Conservation (phyloP, 2,888 invertebrate species). For the Pyrrhosoma nymphula region DNA sequence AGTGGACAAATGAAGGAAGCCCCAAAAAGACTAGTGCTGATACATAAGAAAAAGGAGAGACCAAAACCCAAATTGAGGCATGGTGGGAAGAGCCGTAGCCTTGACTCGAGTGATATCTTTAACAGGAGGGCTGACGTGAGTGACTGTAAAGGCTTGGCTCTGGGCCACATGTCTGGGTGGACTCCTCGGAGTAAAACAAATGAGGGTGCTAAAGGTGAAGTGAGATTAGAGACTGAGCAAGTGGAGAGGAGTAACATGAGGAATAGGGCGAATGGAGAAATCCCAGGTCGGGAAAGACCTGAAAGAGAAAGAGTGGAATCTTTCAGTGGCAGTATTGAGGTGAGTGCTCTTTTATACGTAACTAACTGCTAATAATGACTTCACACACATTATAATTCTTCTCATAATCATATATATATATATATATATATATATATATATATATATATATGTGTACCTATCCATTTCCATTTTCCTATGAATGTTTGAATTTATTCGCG, state of each 20-base stretch:
- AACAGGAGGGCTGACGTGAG: constrained; percentile 74
- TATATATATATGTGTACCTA: no score
- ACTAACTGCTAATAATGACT: neutral
- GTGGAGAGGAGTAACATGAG: neutral
- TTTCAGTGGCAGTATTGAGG: constrained; percentile 31
- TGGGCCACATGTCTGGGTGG: constrained; percentile 34
- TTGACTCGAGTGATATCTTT: constrained; percentile 91
- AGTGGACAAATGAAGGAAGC: constrained; percentile 87
- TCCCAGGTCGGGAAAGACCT: neutral
- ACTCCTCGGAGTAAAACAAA: constrained; percentile 50
- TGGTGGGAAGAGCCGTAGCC: constrained; percentile 89
- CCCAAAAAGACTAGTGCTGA: constrained; percentile 87
- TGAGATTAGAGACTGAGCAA: neutral
- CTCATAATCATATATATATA: neutral
- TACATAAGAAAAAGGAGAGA: constrained; percentile 83
- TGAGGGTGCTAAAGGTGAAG: constrained; percentile 41
- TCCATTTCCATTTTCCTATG: no score
- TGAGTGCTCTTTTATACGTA: neutral
- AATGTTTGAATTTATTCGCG: no score
- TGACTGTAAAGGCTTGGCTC: constrained; percentile 44
- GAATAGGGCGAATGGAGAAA: constrained; percentile 22
- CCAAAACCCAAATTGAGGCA: constrained; percentile 80
- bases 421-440: no score
- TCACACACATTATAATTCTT: no score
- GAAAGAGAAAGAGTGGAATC: constrained; percentile 35